Evolutionary conservation across 2,888 invertebrate genomes (phyloP).

Genomic region (Xylota sylvarum): DNA sequence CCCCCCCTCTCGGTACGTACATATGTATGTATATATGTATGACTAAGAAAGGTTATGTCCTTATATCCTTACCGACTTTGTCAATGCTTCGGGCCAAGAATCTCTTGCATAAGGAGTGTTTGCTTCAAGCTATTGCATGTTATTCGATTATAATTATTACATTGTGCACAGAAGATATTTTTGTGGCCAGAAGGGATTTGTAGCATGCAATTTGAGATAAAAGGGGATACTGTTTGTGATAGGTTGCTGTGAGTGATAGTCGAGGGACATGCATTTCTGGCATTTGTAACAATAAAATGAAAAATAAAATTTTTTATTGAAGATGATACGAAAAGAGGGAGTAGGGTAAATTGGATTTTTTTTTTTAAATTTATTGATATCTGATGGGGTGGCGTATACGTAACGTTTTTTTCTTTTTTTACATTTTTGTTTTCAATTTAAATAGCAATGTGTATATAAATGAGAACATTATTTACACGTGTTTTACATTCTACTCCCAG

Average conservation of each 20-base stretch:
- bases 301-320: not conserved
- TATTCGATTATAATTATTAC: slow-evolving; percentile 43
- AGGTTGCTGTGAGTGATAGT: slow-evolving; percentile 17
- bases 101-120: slow-evolving; percentile 23
- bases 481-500: too few species aligned
- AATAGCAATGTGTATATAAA: not conserved
- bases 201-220: slow-evolving; percentile 39
- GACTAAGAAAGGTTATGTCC: not conserved
- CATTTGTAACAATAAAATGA: slow-evolving; percentile 1
- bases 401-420: not conserved
- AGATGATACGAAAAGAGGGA: not conserved
- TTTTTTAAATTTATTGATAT: not conserved
- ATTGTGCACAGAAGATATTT: slow-evolving; percentile 10
- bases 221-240: not conserved
- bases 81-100: slow-evolving; percentile 2
- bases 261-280: slow-evolving; percentile 2
- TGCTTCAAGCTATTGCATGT: slow-evolving; percentile 30
- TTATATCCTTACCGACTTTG: slow-evolving; percentile 13
- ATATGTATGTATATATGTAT: not conserved
- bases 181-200: slow-evolving; percentile 3
- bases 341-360: not conserved
- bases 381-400: not conserved
- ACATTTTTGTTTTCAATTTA: not conserved
- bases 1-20: not conserved
- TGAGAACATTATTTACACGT: too few species aligned